Conservation (phyloP, 2,797 vertebrate genomes). For the Oophaga sylvatica region DNA sequence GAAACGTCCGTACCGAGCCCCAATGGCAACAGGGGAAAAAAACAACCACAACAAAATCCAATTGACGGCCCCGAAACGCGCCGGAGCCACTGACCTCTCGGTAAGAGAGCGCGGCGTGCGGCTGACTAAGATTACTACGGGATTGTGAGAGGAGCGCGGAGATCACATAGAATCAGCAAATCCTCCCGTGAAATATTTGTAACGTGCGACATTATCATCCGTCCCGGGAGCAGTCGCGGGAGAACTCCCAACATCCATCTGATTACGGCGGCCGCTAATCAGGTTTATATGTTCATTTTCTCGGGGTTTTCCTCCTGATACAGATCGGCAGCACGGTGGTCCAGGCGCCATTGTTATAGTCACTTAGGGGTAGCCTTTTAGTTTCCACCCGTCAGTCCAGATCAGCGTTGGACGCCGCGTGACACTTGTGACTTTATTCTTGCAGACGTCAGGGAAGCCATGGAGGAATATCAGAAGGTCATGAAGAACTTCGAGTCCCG, state of each 20-base stretch:
- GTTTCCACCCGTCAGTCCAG: too few relatives aligned
- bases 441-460: constrained; percentile 88
- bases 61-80: constrained; percentile 19
- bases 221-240: constrained; percentile 58
- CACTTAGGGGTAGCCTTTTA: too few relatives aligned
- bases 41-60: constrained; percentile 12
- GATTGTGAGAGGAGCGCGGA: neutral
- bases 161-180: constrained; percentile 44
- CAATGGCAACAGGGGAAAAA: neutral
- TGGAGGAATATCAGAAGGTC: constrained; percentile 86
- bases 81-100: constrained; percentile 4
- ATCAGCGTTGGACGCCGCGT: neutral
- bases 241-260: constrained; percentile 63
- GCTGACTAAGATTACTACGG: constrained; percentile 32
- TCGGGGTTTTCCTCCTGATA: constrained; percentile 44
- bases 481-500: constrained; percentile 87
- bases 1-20: neutral
- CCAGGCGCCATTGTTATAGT: too few relatives aligned
- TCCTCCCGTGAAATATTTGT: constrained; percentile 35
- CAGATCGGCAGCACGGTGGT: neutral
- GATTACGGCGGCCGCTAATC: constrained; percentile 62
- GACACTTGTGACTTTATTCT: constrained; percentile 65
- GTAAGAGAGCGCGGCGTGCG: constrained; percentile 61
- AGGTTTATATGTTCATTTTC: constrained; percentile 59
- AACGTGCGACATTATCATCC: constrained; percentile 50